phyloP scores from a whole-genome alignment of 2,888 invertebrate genomes.

The Drosophila ezoana region DNA sequence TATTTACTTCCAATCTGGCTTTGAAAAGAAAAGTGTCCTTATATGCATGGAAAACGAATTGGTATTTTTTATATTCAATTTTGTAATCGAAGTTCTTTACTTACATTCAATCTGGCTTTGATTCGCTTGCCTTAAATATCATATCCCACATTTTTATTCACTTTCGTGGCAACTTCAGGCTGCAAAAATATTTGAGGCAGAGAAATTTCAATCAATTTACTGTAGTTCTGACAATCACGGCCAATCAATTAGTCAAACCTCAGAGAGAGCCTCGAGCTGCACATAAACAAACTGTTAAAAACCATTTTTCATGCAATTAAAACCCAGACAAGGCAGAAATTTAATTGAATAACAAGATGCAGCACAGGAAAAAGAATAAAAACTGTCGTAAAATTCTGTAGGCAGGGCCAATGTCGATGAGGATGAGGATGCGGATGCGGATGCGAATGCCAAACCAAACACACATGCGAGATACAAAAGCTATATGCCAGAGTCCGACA shows the following conservation, averaged over 20 bases:
- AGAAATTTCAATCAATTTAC: conserved; percentile 17
- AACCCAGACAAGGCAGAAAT: conserved; percentile 50
- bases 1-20: no score
- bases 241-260: conserved; percentile 54
- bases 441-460: conserved; percentile 32
- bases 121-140: not conserved
- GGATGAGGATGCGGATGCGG: conserved; percentile 19
- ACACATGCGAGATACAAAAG: conserved; percentile 30
- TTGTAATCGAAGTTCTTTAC: no score
- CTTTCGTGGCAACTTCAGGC: conserved; percentile 1
- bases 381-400: conserved; percentile 64
- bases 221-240: conserved; percentile 15
- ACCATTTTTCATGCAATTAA: conserved; percentile 73
- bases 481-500: conserved; percentile 57
- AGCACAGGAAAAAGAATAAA: conserved; percentile 31
- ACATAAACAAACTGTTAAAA: conserved; percentile 45
- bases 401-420: conserved; percentile 28
- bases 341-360: conserved; percentile 76
- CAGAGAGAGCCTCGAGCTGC: conserved; percentile 6
- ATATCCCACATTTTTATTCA: not conserved
- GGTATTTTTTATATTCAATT: no score
- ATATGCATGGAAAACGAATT: no score
- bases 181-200: not conserved
- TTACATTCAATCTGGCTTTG: no score
- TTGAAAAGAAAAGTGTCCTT: no score